Base-by-base conservation (phyloP, 2,797 vertebrate species). In the Propithecus deckenii region DNA sequence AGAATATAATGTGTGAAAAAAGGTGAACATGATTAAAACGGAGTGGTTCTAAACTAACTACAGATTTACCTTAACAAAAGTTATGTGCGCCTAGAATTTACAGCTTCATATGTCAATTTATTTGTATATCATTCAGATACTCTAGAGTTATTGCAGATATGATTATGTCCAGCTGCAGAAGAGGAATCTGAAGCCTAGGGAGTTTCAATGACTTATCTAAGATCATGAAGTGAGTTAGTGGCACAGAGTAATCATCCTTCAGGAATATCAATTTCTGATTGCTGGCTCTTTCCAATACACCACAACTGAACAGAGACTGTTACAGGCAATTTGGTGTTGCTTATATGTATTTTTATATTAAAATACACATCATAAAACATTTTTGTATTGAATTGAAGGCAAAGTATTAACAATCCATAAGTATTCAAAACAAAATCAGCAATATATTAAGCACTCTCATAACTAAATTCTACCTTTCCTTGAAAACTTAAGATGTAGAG, bases 51-150 rank as follows among this genome's bases (percentile, higher is more conserved):
- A 83, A 72, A 63, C 88, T 96, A 97, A 88, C 71, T 59, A 91
- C 55, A 75, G 30, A 89, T 94, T 96, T 93, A 78, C 89, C 69
- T 87, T 69, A 52, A 91, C 38, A 74, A 91, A 89, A 86, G 20
- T 35, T 79, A 41, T 20, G 79, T 74, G 63, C 63, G 17, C 25
- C 65, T 86, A 92, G 52, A 38, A 55, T 28, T 75, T 94, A 67
- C 5, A 96, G 35, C 87, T 89, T 94, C 65, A 86, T n/a, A 13
- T 59, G 41, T 52, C 43, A 14, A 86, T 57, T 41, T 85, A 81
- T 90, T 46, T 86, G 32, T 85, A 0, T 55, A 43, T 61, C 30
- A 55, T 52, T 83, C n/a, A 89, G 4, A 85, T 13, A 94, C 59
- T 89, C 67, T 43, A 46, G 17, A 76, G 28, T 5, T 76, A 89